A percentile compares a stretch with the other conserved stretches of the same genome.
These are phyloP conservation scores for Ovibos moschatus DNA, from an alignment of 2,113 vertebrate genomes.

Conservation along the genomic window DNA sequence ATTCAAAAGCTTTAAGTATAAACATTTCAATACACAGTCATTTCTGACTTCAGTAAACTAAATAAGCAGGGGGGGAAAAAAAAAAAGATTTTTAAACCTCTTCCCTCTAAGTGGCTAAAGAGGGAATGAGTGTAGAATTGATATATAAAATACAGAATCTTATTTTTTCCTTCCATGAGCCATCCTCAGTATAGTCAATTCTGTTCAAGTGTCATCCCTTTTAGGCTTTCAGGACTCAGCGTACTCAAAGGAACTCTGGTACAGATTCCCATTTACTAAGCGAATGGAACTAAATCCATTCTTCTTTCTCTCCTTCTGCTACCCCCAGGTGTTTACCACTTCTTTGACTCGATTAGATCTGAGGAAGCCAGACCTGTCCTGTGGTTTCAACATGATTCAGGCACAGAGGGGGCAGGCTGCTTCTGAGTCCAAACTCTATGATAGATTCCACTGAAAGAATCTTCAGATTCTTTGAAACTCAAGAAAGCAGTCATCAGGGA, in stretches of 20 bases:
- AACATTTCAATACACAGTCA: neutral
- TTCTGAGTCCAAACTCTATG: neutral
- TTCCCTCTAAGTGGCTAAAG: neutral
- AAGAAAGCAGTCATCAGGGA: neutral
- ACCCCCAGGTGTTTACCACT: neutral
- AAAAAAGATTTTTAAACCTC: neutral
- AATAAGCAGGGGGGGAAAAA: neutral
- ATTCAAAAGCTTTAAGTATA: slow-evolving; percentile 20
- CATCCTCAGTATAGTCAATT: neutral
- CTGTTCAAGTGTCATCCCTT: neutral
- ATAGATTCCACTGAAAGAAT: neutral
- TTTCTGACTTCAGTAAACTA: neutral
- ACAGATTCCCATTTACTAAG: neutral
- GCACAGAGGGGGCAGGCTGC: neutral
- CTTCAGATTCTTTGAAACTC: neutral
- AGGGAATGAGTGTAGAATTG: neutral
- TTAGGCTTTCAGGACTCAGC: neutral
- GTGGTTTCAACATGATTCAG: neutral
- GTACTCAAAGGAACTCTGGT: neutral
- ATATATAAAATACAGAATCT: neutral
- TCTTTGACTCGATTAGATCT: neutral
- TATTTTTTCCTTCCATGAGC: neutral
- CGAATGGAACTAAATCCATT: neutral
- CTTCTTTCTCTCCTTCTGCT: neutral
- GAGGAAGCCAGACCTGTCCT: neutral